phyloP scores from a whole-genome alignment of 2,888 invertebrate species.

The Leptopilina drosophilae region DNA sequence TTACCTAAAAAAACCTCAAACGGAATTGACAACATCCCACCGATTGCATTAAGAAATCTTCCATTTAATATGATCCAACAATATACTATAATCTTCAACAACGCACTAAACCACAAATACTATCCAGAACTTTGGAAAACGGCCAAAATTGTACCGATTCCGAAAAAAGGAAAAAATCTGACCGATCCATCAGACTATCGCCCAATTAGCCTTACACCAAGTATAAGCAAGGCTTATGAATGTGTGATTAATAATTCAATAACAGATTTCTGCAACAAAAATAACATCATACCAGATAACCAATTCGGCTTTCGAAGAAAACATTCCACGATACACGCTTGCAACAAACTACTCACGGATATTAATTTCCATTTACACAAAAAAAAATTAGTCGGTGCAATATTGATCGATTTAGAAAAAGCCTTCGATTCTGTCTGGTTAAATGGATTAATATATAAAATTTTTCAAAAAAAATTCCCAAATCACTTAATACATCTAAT shows the following conservation, averaged over 20 bases:
- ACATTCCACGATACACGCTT: constrained; percentile 43
- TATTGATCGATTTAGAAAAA: neutral
- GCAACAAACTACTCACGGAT: constrained; percentile 44
- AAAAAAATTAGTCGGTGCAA: constrained; percentile 27
- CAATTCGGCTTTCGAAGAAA: constrained; percentile 32
- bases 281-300: constrained; percentile 36
- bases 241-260: neutral
- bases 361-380: constrained; percentile 3
- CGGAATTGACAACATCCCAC: neutral
- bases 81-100: neutral
- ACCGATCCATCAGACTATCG: neutral
- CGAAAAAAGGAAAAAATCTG: neutral
- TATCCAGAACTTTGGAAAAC: neutral
- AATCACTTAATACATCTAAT: neutral
- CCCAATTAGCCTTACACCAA: neutral
- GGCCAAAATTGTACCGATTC: neutral
- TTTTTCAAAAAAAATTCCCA: constrained; percentile 32
- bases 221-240: neutral
- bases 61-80: neutral
- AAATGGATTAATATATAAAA: constrained; percentile 28
- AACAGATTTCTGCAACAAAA: neutral
- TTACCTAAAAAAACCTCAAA: neutral
- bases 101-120: neutral
- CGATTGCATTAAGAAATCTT: neutral
- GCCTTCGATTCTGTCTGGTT: constrained; percentile 41